These are phyloP conservation scores for Zeugodacus cucurbitae DNA, from an alignment of 1,140 invertebrate species.

Conservation along the genomic window DNA sequence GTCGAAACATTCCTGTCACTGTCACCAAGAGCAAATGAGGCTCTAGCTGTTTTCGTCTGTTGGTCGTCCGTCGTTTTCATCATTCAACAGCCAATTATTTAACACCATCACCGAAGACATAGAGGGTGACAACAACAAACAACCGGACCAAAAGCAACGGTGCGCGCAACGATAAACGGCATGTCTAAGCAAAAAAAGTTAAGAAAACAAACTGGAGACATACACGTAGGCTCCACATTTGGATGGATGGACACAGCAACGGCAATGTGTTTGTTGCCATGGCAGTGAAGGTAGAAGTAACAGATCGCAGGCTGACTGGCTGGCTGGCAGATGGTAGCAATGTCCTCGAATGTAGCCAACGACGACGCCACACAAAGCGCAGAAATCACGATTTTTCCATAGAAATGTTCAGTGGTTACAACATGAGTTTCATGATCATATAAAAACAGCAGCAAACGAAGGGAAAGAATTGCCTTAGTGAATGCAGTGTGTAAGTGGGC, in stretches of 20 bases:
- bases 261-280: not conserved
- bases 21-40: slow-evolving; percentile 13
- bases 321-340: slow-evolving; percentile 11
- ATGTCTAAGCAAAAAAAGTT: not conserved
- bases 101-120: slow-evolving; percentile 14
- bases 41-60: not conserved
- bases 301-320: slow-evolving; percentile 12
- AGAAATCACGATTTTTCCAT: slow-evolving; percentile 39
- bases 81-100: slow-evolving; percentile 38
- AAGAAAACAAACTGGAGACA: not conserved
- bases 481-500: not conserved
- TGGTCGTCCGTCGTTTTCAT: not conserved
- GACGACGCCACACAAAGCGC: slow-evolving; percentile 13
- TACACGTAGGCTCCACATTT: not conserved
- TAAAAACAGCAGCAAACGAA: not conserved
- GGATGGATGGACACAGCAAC: not conserved
- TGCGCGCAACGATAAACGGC: not conserved
- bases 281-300: not conserved
- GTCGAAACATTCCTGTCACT: slow-evolving; percentile 32
- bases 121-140: slow-evolving; percentile 14
- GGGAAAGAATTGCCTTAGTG: not conserved
- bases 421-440: slow-evolving; percentile 35
- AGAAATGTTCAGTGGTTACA: slow-evolving; percentile 36
- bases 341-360: not conserved
- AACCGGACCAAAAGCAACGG: not conserved